These are phyloP conservation scores for Lepidostoma basale DNA, from an alignment of 1,140 invertebrate species.

Conservation along the genomic window DNA sequence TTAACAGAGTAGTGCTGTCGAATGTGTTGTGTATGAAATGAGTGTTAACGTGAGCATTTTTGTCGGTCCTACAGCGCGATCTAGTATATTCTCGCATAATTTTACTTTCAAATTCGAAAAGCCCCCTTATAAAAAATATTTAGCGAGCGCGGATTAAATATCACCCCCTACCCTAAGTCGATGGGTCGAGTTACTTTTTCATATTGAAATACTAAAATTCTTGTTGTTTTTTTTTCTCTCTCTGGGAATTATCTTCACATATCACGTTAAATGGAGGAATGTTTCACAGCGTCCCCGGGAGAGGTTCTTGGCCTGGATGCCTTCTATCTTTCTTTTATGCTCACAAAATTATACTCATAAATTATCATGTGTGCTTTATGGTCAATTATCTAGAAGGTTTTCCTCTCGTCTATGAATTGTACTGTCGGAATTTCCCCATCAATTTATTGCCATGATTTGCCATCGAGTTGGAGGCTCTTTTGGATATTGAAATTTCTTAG, in stretches of 20 bases:
- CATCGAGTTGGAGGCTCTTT: too few species aligned
- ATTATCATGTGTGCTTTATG: slow-evolving; percentile 5
- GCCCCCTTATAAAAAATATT: not conserved
- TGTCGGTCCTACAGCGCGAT: too few species aligned
- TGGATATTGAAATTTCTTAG: too few species aligned
- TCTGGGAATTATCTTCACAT: slow-evolving; percentile 6
- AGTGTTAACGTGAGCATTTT: too few species aligned
- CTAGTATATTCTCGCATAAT: not conserved
- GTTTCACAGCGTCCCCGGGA: slow-evolving; percentile 1
- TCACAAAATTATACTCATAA: slow-evolving; percentile 9
- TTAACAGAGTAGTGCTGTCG: too few species aligned
- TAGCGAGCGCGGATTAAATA: not conserved
- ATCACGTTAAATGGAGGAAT: slow-evolving; percentile 10
- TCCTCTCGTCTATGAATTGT: not conserved
- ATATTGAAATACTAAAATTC: slow-evolving; percentile 15
- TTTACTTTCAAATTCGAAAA: not conserved
- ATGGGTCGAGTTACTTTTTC: not conserved
- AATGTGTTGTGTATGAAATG: too few species aligned
- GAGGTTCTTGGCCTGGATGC: not conserved
- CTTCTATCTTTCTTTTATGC: not conserved
- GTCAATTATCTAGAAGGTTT: not conserved
- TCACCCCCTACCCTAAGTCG: not conserved
- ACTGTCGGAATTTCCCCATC: too few species aligned
- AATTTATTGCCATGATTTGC: too few species aligned
- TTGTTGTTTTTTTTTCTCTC: slow-evolving; percentile 7